A percentile compares a stretch with the other conserved stretches of the same genome.
Evolutionary conservation across 2,888 invertebrate species (phyloP).

Genomic region (Empis stercorea): DNA sequence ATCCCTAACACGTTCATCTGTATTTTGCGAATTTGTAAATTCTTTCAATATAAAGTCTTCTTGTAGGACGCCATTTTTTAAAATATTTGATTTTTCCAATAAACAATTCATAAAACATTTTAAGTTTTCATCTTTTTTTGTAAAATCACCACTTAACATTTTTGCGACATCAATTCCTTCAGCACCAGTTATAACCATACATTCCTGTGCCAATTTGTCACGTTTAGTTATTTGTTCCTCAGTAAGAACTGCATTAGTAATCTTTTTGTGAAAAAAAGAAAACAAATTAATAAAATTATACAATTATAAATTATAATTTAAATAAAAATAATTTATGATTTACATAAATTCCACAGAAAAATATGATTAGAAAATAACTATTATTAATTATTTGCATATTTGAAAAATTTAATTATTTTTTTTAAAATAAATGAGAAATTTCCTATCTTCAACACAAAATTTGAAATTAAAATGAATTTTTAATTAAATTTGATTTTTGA

Average conservation of each 20-base stretch:
- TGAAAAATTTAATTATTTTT: too few relatives aligned
- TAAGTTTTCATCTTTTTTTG: constrained; percentile 4
- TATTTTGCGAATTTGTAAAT: constrained; percentile 17
- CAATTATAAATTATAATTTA: too few relatives aligned
- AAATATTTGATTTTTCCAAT: constrained; percentile 9
- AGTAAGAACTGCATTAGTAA: not conserved
- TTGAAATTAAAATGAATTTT: too few relatives aligned
- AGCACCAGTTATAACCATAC: constrained; percentile 5
- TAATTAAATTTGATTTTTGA: too few relatives aligned
- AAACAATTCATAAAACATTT: constrained; percentile 13
- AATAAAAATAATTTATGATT: too few relatives aligned
- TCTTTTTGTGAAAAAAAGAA: too few relatives aligned
- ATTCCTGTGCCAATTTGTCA: constrained; percentile 3
- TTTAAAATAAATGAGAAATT: too few relatives aligned
- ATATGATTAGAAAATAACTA: too few relatives aligned
- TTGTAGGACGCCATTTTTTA: constrained; percentile 8
- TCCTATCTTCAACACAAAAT: too few relatives aligned
- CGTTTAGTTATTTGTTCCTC: constrained; percentile 12
- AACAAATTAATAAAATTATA: too few relatives aligned
- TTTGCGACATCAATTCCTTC: constrained; percentile 3
- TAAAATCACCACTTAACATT: constrained; percentile 10
- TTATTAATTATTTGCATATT: too few relatives aligned
- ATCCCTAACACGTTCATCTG: constrained; percentile 16
- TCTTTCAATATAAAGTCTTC: constrained; percentile 2
- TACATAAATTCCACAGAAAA: too few relatives aligned